phyloP scores from a whole-genome alignment of 2,113 vertebrate genomes.

The Sylvietta virens region DNA sequence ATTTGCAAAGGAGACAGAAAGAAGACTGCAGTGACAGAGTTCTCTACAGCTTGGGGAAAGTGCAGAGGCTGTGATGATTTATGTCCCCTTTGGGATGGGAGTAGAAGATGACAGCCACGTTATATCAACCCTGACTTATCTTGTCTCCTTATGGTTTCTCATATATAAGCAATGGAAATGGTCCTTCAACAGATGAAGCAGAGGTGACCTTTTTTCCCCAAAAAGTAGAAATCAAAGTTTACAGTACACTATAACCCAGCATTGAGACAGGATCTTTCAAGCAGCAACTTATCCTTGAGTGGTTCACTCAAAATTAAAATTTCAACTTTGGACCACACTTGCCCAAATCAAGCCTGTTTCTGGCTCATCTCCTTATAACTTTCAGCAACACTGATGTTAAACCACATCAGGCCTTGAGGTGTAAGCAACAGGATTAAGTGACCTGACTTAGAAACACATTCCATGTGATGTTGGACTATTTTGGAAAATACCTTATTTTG shows the following conservation, averaged over 20 bases:
- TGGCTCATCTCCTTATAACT: background rate
- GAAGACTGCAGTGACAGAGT: background rate
- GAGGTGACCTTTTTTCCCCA: background rate
- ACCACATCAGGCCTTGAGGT: background rate
- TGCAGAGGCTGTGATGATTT: background rate
- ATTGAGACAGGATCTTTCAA: background rate
- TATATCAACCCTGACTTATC: background rate
- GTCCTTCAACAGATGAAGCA: background rate
- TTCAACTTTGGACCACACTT: rapidly evolving
- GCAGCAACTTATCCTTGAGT: background rate
- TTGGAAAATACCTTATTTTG: background rate
- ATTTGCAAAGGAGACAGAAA: background rate
- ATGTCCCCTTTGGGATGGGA: background rate
- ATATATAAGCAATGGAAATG: background rate
- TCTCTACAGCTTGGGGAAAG: background rate
- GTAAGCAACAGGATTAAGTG: background rate
- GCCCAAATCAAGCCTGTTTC: background rate
- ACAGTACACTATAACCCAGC: background rate
- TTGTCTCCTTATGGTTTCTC: background rate
- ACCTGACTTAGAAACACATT: background rate
- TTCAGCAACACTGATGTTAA: background rate
- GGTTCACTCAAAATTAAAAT: background rate
- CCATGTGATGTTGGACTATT: background rate
- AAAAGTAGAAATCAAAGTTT: background rate
- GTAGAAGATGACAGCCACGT: background rate